Evolutionary conservation across 2,888 invertebrate genomes (phyloP).

Genomic region (Luperina nickerlii): DNA sequence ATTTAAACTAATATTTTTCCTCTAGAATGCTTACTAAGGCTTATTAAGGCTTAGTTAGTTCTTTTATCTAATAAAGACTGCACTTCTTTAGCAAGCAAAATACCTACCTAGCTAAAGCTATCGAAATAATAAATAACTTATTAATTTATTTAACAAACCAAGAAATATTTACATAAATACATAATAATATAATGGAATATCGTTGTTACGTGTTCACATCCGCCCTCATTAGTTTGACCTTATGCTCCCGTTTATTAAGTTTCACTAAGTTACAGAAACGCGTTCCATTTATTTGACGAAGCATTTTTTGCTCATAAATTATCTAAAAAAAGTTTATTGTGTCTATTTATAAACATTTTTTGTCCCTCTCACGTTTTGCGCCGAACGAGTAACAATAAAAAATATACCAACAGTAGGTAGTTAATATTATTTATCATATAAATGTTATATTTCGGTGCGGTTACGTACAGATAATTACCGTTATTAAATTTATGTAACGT

Average conservation of each 20-base stretch:
- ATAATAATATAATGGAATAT: not conserved
- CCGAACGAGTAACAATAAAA: conserved; percentile 1
- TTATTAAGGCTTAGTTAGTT: not conserved
- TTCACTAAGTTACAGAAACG: conserved; percentile 38
- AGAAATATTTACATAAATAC: conserved; percentile 17
- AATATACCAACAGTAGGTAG: not conserved
- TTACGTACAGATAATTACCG: conserved; percentile 4
- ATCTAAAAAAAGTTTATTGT: conserved; percentile 19
- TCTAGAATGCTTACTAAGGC: not conserved
- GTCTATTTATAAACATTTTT: conserved; percentile 8
- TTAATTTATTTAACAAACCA: conserved; percentile 17
- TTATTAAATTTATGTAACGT: conserved; percentile 29
- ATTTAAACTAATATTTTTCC: not conserved
- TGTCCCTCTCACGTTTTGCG: not conserved
- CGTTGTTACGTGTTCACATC: conserved; percentile 10
- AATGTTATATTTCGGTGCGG: conserved; percentile 5
- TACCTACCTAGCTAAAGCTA: not conserved
- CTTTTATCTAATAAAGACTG: not conserved
- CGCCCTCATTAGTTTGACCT: conserved; percentile 40
- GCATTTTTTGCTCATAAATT: conserved; percentile 10
- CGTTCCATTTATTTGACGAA: conserved; percentile 5
- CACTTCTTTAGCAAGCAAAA: not conserved
- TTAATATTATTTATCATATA: not conserved
- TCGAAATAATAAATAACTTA: conserved; percentile 3
- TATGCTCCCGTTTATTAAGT: conserved; percentile 20